Percentiles rank a stretch among this genome's conserved stretches.
phyloP scores from a whole-genome alignment of 2,113 vertebrate genomes.

The Pachyramphus minor region DNA sequence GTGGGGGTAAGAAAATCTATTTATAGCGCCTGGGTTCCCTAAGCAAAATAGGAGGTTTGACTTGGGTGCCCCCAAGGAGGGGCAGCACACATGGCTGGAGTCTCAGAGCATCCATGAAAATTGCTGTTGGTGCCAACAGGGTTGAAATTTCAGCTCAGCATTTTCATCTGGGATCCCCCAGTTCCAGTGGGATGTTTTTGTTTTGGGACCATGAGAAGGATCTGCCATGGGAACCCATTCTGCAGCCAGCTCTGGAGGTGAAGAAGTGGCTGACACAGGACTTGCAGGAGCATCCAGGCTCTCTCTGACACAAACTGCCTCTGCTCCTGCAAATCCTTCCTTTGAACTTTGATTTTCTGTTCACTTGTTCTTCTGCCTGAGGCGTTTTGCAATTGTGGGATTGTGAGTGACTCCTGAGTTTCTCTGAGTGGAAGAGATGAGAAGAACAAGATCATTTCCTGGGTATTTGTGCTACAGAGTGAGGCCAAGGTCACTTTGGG shows the following conservation, averaged over 20 bases:
- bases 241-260: not conserved
- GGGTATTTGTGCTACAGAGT: not conserved
- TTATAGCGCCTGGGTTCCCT: accelerated
- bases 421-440: not conserved
- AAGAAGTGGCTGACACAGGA: not conserved
- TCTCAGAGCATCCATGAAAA: not conserved
- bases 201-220: not conserved
- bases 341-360: slow-evolving; percentile 29
- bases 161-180: accelerated
- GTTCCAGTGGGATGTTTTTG: not conserved
- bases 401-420: not conserved
- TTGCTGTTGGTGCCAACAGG: not conserved
- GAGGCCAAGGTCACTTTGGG: slow-evolving; percentile 7
- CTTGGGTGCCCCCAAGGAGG: accelerated
- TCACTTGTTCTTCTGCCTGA: not conserved
- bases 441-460: not conserved
- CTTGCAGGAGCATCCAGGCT: not conserved
- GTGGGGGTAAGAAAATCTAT: not conserved
- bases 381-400: not conserved
- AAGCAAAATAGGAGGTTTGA: not conserved
- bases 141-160: accelerated
- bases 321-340: not conserved
- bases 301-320: not conserved
- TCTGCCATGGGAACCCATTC: not conserved
- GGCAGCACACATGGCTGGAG: accelerated